Base-by-base conservation (phyloP, 2,888 invertebrate genomes). In the Rapana venosa region DNA sequence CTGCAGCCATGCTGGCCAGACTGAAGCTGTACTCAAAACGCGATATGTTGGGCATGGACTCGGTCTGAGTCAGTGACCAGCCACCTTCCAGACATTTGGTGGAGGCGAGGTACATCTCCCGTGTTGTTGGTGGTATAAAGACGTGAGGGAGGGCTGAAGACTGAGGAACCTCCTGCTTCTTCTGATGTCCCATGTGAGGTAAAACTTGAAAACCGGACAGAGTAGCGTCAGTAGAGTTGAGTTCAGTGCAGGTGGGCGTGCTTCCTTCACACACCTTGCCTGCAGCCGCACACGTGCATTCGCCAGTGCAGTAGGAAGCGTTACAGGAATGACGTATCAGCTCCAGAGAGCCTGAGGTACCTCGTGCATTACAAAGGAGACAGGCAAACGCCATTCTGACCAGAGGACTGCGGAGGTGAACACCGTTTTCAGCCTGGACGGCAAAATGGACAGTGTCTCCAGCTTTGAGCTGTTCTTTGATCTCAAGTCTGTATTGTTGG, bases 11-110 rank as follows among this genome's bases (percentile, higher is more conserved):
- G 36, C 87, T 90, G 61, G 88, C 85, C 6, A 92, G 66, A 13
- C 93, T 93, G 56, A 92, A 92, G 74, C 91, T 92, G 92, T 92
- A 93, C 87, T 93, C 93, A 89, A 89, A 92, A 77, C 93, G 61
- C 35, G 86, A 87, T 22, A 92, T 81, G 26, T 87, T 85, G 58
- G 35, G 58, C 20, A 77, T 26, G 26, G 47, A n/a, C 13, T 30
- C 26, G 11, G 85, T 26, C 15, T 32, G n/a, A 0, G 66, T n/a
- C 32, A 61, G 61, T 8, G 32, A 61, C 93, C 92, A 93, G 77
- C 90, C 81, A 11, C 91, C 92, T 61, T 81, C 56, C 2, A 93
- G 61, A 90, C 93, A 93, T 56, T 90, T 77, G 0, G 91, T 84
- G 4, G 92, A 92, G 4, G 88, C 84, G 15, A 90, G 83, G 35